Base-by-base conservation (phyloP, 2,113 vertebrate genomes). In the Gadus chalcogrammus region DNA sequence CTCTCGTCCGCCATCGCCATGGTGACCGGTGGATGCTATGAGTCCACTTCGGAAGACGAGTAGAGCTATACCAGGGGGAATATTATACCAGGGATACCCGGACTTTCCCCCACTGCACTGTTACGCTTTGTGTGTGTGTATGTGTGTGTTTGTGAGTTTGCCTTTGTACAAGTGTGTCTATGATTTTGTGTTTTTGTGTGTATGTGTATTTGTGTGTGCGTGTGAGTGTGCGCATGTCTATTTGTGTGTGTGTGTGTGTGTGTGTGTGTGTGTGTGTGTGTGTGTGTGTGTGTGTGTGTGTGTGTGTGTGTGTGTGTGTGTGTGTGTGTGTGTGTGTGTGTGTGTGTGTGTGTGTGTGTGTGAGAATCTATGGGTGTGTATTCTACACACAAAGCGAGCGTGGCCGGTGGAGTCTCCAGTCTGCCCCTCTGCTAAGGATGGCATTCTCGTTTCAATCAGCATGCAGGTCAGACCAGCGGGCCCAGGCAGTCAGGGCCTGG, bases 361-460 rank as follows among this genome's bases (percentile, higher is more conserved):
- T 38, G 55, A 38, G 28, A 16, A 8, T 60, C 13, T 22, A 17
- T 11, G 31, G 27, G 42, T 64, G 65, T 77, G 68, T 42, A 16
- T 42, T 58, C 17, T 12, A 27, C 28, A 79, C 65, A 76, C 42
- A 48, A 48, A 61, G 59, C 55, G 53, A 48, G 71, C 63, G 64
- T 75, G 77, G 76, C 75, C 61, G 73, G 53, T 70, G 11, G 17
- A 74, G 68, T 68, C 62, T 84, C 74, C 67, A 67, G 64, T 64
- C 67, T 58, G 66, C 24, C 42, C 63, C 62, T 71, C 61, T 52
- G 72, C 70, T 66, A 74, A 68, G 68, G 16, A 65, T 85, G 76
- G 68, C 70, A 74, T 81, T 84, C 81, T 59, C 82, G 77, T 78
- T 85, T 76, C 81, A 72, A 75, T 84, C 80, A 86, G 69, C 78